Evolutionary conservation across 2,113 vertebrate species (phyloP).

Genomic region (Nipponia nippon): DNA sequence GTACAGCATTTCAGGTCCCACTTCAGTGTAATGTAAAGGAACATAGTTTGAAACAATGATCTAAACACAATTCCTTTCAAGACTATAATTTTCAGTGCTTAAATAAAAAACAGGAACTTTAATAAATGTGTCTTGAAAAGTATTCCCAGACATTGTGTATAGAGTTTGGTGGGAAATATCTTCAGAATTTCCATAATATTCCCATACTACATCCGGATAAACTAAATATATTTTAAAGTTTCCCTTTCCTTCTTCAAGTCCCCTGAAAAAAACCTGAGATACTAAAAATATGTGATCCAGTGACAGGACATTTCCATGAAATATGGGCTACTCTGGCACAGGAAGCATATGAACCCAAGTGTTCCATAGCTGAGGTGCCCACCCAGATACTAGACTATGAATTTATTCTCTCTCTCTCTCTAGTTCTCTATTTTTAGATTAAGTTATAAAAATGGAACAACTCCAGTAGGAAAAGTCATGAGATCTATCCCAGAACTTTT

Average conservation of each 20-base stretch:
- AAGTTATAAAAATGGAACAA: neutral
- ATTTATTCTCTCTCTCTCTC: neutral
- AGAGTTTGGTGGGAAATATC: neutral
- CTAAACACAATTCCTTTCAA: neutral
- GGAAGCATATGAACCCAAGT: neutral
- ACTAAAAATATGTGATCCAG: neutral
- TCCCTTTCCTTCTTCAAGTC: neutral
- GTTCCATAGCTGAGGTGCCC: neutral
- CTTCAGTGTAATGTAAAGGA: neutral
- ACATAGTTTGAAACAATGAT: neutral
- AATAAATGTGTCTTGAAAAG: neutral
- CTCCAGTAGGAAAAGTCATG: neutral
- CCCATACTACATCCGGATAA: neutral
- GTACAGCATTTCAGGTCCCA: neutral
- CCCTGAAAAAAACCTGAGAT: neutral
- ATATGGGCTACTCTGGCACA: neutral
- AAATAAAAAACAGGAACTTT: neutral
- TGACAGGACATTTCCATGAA: neutral
- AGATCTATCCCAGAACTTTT: neutral
- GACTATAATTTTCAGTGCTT: neutral
- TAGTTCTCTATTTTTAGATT: neutral
- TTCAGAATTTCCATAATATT: neutral
- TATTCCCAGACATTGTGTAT: neutral
- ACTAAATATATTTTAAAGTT: neutral
- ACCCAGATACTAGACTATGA: neutral